phyloP scores from a whole-genome alignment of 2,888 invertebrate genomes.

The Melanargia galathea region DNA sequence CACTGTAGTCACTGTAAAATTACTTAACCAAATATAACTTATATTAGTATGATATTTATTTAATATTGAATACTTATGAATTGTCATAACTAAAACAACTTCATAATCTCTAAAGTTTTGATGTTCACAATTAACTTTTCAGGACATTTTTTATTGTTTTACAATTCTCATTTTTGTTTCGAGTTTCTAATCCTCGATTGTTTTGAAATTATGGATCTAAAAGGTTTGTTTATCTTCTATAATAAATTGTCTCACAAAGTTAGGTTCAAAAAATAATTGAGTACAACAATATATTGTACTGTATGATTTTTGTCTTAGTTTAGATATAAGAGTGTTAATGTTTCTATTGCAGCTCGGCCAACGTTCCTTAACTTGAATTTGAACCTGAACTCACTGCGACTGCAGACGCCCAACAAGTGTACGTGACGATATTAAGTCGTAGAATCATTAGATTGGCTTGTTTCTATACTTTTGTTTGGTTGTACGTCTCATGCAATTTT shows the following conservation, averaged over 20 bases:
- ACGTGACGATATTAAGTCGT: slow-evolving; percentile 80
- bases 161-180: not conserved
- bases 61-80: not conserved
- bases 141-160: not conserved
- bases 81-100: not conserved
- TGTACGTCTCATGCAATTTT: slow-evolving; percentile 43
- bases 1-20: not conserved
- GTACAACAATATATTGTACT: not conserved
- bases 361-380: slow-evolving; percentile 98
- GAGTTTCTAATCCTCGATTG: not conserved
- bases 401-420: slow-evolving; percentile 94
- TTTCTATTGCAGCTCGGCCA: slow-evolving; percentile 95
- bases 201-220: not conserved
- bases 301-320: slow-evolving; percentile 1
- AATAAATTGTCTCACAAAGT: not conserved
- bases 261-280: not conserved
- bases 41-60: not conserved
- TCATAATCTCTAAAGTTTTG: not conserved
- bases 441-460: slow-evolving; percentile 76
- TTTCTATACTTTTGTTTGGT: slow-evolving; percentile 49
- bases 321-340: slow-evolving; percentile 55
- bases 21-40: not conserved
- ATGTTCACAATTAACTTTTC: not conserved
- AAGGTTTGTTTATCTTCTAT: not conserved
- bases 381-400: slow-evolving; percentile 95